phyloP scores from a whole-genome alignment of 1,140 invertebrate species.

The Drosophila suzukii region DNA sequence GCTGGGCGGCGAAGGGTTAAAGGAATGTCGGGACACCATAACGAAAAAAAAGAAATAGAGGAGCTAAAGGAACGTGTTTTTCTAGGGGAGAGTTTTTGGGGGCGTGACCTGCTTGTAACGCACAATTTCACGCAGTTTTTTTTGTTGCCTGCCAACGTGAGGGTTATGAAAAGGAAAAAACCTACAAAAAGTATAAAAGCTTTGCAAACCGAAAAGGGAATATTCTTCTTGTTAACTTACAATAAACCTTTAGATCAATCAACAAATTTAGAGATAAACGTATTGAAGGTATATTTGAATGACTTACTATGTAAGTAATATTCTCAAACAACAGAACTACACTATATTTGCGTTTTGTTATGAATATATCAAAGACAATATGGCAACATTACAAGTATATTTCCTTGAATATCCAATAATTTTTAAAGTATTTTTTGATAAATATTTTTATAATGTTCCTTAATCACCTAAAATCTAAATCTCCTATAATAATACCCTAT shows the following conservation, averaged over 20 bases:
- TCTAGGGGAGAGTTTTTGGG: conserved; percentile 22
- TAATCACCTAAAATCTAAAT: neutral
- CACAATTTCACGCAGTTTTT: conserved; percentile 73
- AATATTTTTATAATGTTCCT: neutral
- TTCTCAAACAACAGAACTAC: no score
- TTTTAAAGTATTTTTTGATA: no score
- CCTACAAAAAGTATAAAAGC: neutral
- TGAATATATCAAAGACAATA: no score
- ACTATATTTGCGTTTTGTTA: no score
- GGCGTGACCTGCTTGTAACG: conserved; percentile 66
- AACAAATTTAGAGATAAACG: no score
- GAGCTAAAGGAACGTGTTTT: conserved; percentile 53
- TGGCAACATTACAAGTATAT: no score
- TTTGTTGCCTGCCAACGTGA: conserved; percentile 44
- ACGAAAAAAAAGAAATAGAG: conserved; percentile 20
- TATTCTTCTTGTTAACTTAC: neutral
- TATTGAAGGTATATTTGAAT: no score
- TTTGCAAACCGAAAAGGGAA: neutral
- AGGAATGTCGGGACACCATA: neutral
- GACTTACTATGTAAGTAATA: no score
- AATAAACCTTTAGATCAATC: no score
- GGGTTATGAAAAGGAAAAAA: conserved; percentile 15
- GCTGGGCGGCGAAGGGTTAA: conserved; percentile 21
- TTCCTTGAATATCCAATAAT: no score
- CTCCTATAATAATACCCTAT: neutral